These are phyloP conservation scores for Colletes collaris DNA, from an alignment of 2,888 invertebrate species.

Conservation along the genomic window DNA sequence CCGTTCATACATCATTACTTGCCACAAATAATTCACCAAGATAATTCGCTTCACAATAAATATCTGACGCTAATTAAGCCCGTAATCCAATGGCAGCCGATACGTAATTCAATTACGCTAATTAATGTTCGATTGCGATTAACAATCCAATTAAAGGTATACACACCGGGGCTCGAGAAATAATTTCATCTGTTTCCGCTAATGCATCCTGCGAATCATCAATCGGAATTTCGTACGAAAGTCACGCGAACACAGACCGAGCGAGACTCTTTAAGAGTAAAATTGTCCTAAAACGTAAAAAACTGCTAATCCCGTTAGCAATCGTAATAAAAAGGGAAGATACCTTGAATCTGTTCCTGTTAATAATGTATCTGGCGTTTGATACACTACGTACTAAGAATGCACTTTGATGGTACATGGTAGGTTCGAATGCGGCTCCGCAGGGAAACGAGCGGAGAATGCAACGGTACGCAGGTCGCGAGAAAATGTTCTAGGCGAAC, in stretches of 20 bases:
- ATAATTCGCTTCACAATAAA: constrained; percentile 57
- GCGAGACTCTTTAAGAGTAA: no score
- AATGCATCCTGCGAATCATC: constrained; percentile 32
- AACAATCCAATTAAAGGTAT: constrained; percentile 60
- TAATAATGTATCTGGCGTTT: not conserved
- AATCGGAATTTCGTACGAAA: constrained; percentile 14
- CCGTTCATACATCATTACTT: constrained; percentile 53
- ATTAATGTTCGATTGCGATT: constrained; percentile 59
- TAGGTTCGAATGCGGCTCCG: constrained; percentile 29
- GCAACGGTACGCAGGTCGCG: constrained; percentile 33
- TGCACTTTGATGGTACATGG: not conserved
- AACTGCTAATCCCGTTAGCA: no score
- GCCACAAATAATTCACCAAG: constrained; percentile 56
- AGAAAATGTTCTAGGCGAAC: constrained; percentile 33
- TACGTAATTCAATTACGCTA: constrained; percentile 60
- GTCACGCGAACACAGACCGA: not conserved
- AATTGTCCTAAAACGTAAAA: no score
- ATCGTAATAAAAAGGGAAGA: no score
- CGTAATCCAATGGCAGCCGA: constrained; percentile 42
- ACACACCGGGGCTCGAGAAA: constrained; percentile 27
- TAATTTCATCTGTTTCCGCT: constrained; percentile 42
- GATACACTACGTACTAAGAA: not conserved
- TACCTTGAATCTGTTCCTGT: not conserved
- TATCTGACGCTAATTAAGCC: constrained; percentile 59
- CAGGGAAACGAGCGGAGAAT: not conserved